Base-by-base conservation (phyloP, 2,797 vertebrate species). In the Percopsis omiscomaycus region DNA sequence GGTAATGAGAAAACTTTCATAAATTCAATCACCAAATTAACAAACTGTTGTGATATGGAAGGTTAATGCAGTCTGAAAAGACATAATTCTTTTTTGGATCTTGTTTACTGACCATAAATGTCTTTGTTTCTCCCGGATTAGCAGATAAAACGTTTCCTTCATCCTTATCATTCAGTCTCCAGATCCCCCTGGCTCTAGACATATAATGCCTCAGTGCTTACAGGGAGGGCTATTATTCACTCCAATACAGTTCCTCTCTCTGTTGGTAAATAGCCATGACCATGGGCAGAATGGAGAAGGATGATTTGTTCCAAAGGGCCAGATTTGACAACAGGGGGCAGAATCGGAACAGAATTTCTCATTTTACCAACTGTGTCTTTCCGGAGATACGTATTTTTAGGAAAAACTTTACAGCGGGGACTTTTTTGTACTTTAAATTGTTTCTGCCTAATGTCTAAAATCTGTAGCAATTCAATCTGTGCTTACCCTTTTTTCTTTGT, bases 191-290 rank as follows among this genome's bases (percentile, higher is more conserved):
- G 83, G 76, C 65, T 85, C 82, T 74, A 68, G 63, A 69, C 71
- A 61, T 50, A 71, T 82, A 81, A 84, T 83, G 81, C 77, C 54
- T 56, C 28, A 78, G 67, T 68, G 49, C 57, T 74, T 47, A 29
- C 66, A 73, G 55, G 73, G 70, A 63, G 55, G 57, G 51, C 73
- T 68, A 80, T 87, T 86, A 86, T 80, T 89, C 80, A 83, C 81
- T 84, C 73, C 76, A 70, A 57, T 75, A 82, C 64, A 62, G 78
- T 82, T 76, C 59, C 63, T 74, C 27, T 30, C 69, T 62, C 48
- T 53, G 62, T 70, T 66, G 79, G 77, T 83, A 79, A 79, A 71
- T 74, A 75, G 69, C 74, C 73, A 72, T 68, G 71, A 71, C 71
- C 16, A 12, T 42, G 70, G 67, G 71, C 56, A 44, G 78, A 81